Conservation (phyloP, 1,140 invertebrate species). For the Homalodisca vitripennis region DNA sequence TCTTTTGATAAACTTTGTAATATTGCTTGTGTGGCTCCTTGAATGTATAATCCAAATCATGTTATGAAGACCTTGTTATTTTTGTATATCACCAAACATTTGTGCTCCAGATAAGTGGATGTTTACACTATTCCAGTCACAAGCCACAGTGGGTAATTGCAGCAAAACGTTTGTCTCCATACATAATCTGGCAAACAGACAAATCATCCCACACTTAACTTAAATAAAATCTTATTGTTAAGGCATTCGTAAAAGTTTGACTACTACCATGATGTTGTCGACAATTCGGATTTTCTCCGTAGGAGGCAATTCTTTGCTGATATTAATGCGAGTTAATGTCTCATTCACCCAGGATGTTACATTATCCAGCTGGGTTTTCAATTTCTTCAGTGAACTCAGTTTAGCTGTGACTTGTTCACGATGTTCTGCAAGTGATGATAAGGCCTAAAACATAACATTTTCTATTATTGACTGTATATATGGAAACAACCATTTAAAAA, state of each 20-base stretch:
- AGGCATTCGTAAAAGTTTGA: too few species aligned
- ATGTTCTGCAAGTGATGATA: slow-evolving; percentile 47
- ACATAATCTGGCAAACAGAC: not conserved
- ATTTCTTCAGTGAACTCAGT: slow-evolving; percentile 58
- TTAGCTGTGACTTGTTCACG: slow-evolving; percentile 59
- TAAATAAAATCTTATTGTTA: too few species aligned
- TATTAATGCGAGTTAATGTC: slow-evolving; percentile 52
- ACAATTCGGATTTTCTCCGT: slow-evolving; percentile 55
- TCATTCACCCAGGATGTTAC: slow-evolving; percentile 58
- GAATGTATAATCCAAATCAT: too few species aligned
- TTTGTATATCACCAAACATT: too few species aligned
- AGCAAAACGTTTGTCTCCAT: not conserved
- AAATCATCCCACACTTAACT: too few species aligned
- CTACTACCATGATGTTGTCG: slow-evolving; percentile 58
- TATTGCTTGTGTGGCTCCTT: too few species aligned
- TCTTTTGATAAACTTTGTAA: too few species aligned
- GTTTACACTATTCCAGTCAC: too few species aligned
- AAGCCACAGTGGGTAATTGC: too few species aligned
- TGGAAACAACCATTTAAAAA: not conserved
- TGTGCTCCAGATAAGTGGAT: too few species aligned
- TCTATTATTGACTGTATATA: too few species aligned
- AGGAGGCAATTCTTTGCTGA: slow-evolving; percentile 51
- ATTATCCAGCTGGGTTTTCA: slow-evolving; percentile 56
- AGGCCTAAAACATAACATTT: slow-evolving; percentile 38
- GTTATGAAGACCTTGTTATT: too few species aligned